These are phyloP conservation scores for Trichomycterus rosablanca DNA, from an alignment of 2,113 vertebrate genomes.

Conservation along the genomic window DNA sequence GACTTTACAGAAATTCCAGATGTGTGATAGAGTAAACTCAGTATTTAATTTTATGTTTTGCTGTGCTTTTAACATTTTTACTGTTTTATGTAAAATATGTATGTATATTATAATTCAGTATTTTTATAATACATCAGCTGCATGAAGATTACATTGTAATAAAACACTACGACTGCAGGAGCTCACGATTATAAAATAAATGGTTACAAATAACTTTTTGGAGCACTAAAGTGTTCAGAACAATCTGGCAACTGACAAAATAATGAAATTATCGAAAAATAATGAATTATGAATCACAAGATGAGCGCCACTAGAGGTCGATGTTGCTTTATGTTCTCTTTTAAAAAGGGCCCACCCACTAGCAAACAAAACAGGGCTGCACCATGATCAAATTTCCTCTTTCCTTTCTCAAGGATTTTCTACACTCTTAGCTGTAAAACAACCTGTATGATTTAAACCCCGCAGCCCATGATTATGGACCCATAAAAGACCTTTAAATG, in stretches of 20 bases:
- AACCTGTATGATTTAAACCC: too few species aligned
- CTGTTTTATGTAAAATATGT: slow-evolving; percentile 51
- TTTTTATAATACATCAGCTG: slow-evolving; percentile 59
- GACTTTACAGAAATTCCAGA: slow-evolving; percentile 58
- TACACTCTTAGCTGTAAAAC: neutral
- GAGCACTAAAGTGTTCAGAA: too few species aligned
- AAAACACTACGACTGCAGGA: slow-evolving; percentile 64
- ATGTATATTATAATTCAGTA: slow-evolving; percentile 56
- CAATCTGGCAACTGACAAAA: too few species aligned
- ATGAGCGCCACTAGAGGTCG: slow-evolving; percentile 37
- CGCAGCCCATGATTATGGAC: too few species aligned
- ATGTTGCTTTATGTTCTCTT: slow-evolving; percentile 9
- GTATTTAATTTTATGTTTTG: slow-evolving; percentile 37
- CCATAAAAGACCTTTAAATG: neutral
- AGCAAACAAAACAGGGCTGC: neutral
- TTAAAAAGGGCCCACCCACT: neutral
- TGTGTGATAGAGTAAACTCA: slow-evolving; percentile 18
- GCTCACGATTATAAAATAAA: slow-evolving; percentile 66
- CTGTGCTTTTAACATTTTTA: too few species aligned
- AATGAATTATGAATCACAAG: too few species aligned
- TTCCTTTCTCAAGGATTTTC: neutral
- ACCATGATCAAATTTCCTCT: neutral
- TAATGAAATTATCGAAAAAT: too few species aligned
- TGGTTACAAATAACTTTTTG: slow-evolving; percentile 48
- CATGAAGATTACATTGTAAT: slow-evolving; percentile 55